Evolutionary conservation across 2,113 vertebrate genomes (phyloP), one percentile per base, ranked within the genome.

Genomic region (Vidua macroura): DNA sequence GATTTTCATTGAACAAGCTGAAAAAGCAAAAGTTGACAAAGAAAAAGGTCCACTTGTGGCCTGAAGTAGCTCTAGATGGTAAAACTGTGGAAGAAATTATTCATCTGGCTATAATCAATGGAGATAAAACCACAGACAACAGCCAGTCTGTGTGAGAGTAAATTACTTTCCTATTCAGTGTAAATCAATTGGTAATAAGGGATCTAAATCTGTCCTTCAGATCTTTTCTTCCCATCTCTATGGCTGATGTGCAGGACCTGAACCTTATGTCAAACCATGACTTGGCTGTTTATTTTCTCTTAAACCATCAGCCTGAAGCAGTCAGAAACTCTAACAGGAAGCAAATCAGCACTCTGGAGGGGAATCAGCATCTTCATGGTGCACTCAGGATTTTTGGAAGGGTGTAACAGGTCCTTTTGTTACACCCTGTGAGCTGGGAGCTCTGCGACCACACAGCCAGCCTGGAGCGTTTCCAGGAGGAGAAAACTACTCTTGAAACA

Each of bases 401-500:
- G 77, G 62, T 2, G 22, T 69, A 55, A 66, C 56, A 46, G 75
- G 43, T 67, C 73, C 84, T 48, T n/a, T n/a, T n/a, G n/a, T n/a
- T n/a, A n/a, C n/a, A n/a, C n/a, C n/a, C n/a, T n/a, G n/a, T n/a
- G n/a, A n/a, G n/a, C n/a, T 64, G 83, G 62, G 72, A 90, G 79
- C 93, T 73, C 46, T n/a, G 51, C 0, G 6, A 90, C 43, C 72
- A 17, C 33, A 5, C 16, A 67, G 41, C 30, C 77, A 52, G 58
- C 74, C 89, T 95, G 91, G 67, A 87, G 69, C 0, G 0, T 55
- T 63, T 85, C 84, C 95, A 67, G 56, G 6, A 58, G 55, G n/a
- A 66, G 72, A 44, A 84, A 95, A 95, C 73, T 4, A 35, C 58
- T 75, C 92, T 95, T 93, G 86, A 91, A 95, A 95, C 83, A 95